These are phyloP conservation scores for Zelleria hepariella DNA, from an alignment of 2,888 invertebrate species.

Conservation along the genomic window DNA sequence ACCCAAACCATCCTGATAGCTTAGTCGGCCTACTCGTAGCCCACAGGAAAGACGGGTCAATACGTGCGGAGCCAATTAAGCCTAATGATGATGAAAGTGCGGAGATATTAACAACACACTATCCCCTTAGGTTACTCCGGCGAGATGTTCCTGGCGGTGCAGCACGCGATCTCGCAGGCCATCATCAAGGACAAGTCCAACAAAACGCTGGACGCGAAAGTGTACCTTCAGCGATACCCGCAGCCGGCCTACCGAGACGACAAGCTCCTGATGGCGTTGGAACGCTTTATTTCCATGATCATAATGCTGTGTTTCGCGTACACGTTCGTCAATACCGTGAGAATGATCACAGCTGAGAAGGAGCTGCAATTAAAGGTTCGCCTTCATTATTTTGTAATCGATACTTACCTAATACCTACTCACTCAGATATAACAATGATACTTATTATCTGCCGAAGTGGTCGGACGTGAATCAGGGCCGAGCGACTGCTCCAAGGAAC, in stretches of 20 bases:
- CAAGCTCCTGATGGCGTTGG: constrained; percentile 76
- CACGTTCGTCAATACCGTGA: constrained; percentile 83
- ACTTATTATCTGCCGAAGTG: no score
- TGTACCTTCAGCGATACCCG: constrained; percentile 77
- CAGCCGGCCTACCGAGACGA: constrained; percentile 81
- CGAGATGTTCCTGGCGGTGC: constrained; percentile 59
- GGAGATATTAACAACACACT: no score
- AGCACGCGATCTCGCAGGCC: constrained; percentile 55
- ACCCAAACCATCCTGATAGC: no score
- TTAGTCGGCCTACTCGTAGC: no score
- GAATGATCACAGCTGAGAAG: constrained; percentile 82
- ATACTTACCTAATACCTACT: no score
- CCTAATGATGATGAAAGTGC: no score
- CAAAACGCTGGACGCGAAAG: constrained; percentile 40
- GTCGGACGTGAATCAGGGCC: no score
- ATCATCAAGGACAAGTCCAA: constrained; percentile 54
- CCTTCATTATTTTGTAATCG: not conserved
- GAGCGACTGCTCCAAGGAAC: no score
- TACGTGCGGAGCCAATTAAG: no score
- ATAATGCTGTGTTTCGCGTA: constrained; percentile 87
- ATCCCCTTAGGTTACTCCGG: constrained; percentile 48
- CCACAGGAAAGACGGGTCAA: no score
- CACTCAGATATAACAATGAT: no score
- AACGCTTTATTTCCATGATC: constrained; percentile 81
- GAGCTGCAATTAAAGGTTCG: constrained; percentile 80